Evolutionary conservation across 1,140 invertebrate genomes (phyloP).

Genomic region (Parasteatoda tepidariorum): DNA sequence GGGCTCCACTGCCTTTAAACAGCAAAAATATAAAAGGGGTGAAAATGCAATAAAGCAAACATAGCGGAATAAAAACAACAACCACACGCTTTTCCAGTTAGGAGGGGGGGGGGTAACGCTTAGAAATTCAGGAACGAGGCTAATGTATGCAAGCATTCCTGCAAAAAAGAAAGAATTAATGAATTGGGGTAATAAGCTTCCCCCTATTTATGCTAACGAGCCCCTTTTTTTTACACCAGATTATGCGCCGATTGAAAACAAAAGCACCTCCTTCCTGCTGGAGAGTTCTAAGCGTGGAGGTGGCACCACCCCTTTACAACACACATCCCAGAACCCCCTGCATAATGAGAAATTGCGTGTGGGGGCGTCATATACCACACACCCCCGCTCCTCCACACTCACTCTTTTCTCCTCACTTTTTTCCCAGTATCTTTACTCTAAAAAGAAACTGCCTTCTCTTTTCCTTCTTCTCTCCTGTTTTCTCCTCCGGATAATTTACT

Average conservation of each 20-base stretch:
- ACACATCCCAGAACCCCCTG: too few species aligned
- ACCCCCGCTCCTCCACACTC: constrained; percentile 21
- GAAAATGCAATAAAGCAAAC: too few species aligned
- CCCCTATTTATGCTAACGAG: constrained; percentile 48
- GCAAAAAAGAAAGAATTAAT: constrained; percentile 37
- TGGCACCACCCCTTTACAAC: constrained; percentile 2
- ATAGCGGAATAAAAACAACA: too few species aligned
- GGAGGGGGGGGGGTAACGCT: background rate
- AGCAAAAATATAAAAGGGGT: too few species aligned
- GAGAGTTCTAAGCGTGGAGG: background rate
- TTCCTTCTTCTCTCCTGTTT: too few species aligned
- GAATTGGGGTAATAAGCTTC: constrained; percentile 11
- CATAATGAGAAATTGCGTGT: constrained; percentile 41
- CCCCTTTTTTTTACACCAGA: constrained; percentile 17
- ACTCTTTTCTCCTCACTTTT: too few species aligned
- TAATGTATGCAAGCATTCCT: constrained; percentile 15
- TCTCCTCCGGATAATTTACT: too few species aligned
- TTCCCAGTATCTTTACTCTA: too few species aligned
- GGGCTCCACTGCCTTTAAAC: too few species aligned
- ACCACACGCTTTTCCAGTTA: too few species aligned
- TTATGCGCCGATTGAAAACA: constrained; percentile 41
- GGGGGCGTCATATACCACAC: constrained; percentile 13
- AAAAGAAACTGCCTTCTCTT: too few species aligned
- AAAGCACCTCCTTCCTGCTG: constrained; percentile 28
- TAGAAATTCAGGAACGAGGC: background rate